phyloP scores from a whole-genome alignment of 2,888 invertebrate genomes.

The Conomelus anceps region DNA sequence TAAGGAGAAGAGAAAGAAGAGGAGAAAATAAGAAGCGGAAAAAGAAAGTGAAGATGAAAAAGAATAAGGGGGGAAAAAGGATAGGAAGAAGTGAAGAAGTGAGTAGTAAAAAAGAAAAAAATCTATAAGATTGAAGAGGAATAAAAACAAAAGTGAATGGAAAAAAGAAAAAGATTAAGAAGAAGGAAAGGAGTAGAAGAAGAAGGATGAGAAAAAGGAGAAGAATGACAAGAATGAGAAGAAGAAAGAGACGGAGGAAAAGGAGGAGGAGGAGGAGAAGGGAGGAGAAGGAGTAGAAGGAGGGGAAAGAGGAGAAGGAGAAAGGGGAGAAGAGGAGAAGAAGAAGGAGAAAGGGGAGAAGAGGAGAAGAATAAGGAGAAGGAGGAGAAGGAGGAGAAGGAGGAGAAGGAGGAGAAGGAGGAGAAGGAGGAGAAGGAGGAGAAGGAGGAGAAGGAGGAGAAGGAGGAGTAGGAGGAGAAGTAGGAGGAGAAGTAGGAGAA shows the following conservation, averaged over 20 bases:
- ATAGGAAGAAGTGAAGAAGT: too few species aligned
- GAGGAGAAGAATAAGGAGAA: not conserved
- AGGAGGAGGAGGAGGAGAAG: not conserved
- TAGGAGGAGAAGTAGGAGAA: not conserved
- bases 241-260: not conserved
- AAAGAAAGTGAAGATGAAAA: too few species aligned
- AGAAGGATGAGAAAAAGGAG: too few species aligned
- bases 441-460: not conserved
- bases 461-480: not conserved
- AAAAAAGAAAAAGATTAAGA: too few species aligned
- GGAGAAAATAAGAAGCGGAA: too few species aligned
- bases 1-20: too few species aligned
- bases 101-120: too few species aligned
- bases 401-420: not conserved
- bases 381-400: not conserved
- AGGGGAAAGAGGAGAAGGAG: not conserved
- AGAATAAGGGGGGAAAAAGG: too few species aligned
- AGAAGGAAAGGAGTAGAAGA: too few species aligned
- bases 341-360: not conserved
- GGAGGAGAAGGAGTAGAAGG: not conserved
- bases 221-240: not conserved
- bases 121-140: too few species aligned
- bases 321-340: not conserved
- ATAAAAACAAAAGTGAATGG: too few species aligned
- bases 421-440: not conserved